Base-by-base conservation (phyloP, 2,113 vertebrate species). In the Motacilla tschutschensis region DNA sequence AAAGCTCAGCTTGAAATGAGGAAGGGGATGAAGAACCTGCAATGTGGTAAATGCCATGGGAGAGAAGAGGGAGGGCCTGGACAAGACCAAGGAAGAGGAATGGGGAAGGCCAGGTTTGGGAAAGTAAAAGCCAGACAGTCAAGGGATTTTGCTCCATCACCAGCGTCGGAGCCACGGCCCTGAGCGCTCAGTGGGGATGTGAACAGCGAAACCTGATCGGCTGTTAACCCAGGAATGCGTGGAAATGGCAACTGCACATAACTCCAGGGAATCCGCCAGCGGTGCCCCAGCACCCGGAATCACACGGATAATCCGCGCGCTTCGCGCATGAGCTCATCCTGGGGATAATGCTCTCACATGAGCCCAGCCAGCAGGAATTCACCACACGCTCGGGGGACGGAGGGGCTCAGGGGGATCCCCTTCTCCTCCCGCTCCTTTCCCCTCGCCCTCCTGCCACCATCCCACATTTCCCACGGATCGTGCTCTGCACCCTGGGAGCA, bases 171-270 rank as follows among this genome's bases (percentile, higher is more conserved):
- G 77, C 72, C 70, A 28, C 17, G 1, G 25, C 84, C 79, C 79
- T 5, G 81, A 72, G 86, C 8, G 0, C 82, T 92, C 79, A 24
- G 11, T 66, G 71, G 84, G 93, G 88, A 44, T 94, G 90, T 78
- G 92, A 95, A 79, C 79, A 20, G 77, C 2, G 95, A 95, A 96
- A 94, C 81, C 76, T 16, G 93, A 95, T 95, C 80, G 53, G 94
- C 95, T n/a, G 80, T 93, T 95, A 93, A 86, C 91, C 66, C 84
- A 92, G 94, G 94, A 97, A 96, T 96, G 96, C 94, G 44, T 94
- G 91, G 87, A 95, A 95, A 95, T 95, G 97, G 96, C 96, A 97
- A 97, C 96, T 97, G 96, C 75, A 26, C 94, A 95, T 95, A 96
- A 93, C 95, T 92, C 83, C 82, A 7, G 90, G 93, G 96, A 96